These are phyloP conservation scores for Spodoptera littoralis DNA, from an alignment of 2,888 invertebrate genomes.

Conservation along the genomic window DNA sequence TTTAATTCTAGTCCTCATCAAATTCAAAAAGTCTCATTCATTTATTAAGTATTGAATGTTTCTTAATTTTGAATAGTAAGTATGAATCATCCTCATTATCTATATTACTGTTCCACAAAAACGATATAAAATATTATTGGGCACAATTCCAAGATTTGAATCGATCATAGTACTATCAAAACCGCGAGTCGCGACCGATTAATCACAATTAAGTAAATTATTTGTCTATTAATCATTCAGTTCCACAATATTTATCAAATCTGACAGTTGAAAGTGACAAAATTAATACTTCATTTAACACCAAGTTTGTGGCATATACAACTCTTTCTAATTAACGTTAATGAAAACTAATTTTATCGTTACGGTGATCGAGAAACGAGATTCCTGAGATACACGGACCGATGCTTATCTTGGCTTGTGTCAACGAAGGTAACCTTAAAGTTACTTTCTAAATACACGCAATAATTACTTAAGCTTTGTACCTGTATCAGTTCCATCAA, in stretches of 20 bases:
- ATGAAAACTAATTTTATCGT: slow-evolving; percentile 63
- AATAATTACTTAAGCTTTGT: not conserved
- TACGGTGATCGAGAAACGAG: slow-evolving; percentile 42
- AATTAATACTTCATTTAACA: slow-evolving; percentile 48
- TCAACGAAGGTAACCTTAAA: not conserved
- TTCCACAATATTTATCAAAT: slow-evolving; percentile 50
- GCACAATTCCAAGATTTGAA: slow-evolving; percentile 16
- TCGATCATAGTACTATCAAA: slow-evolving; percentile 39
- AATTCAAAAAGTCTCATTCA: too few relatives aligned
- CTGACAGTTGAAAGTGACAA: slow-evolving; percentile 56
- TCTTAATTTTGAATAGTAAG: too few relatives aligned
- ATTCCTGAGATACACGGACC: slow-evolving; percentile 47
- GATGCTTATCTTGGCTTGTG: slow-evolving; percentile 44
- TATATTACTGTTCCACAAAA: slow-evolving; percentile 8
- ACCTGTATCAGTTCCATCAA: not conserved
- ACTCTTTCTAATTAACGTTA: slow-evolving; percentile 57
- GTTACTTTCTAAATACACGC: not conserved
- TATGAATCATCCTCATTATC: slow-evolving; percentile 19
- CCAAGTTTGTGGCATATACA: slow-evolving; percentile 42
- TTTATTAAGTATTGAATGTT: too few relatives aligned
- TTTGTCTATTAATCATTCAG: slow-evolving; percentile 37
- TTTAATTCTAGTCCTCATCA: too few relatives aligned
- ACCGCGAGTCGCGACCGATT: slow-evolving; percentile 24
- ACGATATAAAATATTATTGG: slow-evolving; percentile 18
- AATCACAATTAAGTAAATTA: slow-evolving; percentile 51